A percentile compares a stretch with the other conserved stretches of the same genome.
Conservation (phyloP, 2,888 invertebrate species). For the Pyralis farinalis region DNA sequence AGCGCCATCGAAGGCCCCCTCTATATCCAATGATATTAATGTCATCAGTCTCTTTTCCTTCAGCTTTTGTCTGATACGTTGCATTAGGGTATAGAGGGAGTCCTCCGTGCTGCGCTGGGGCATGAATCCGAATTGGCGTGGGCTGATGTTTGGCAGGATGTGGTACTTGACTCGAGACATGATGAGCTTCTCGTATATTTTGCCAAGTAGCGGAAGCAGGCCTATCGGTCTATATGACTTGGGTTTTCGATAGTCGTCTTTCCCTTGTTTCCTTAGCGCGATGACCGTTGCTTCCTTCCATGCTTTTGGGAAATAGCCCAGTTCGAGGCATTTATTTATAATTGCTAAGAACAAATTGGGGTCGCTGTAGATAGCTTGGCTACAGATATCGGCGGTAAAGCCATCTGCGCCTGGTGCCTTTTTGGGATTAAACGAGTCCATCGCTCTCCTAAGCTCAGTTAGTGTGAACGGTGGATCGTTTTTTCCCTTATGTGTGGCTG, state of each 20-base stretch:
- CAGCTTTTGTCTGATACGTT: no score
- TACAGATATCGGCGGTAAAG: background rate
- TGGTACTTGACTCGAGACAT: no score
- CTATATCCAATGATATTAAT: no score
- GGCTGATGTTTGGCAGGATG: no score
- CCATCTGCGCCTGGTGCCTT: background rate
- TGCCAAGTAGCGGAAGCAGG: background rate
- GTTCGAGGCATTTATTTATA: background rate
- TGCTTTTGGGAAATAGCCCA: background rate
- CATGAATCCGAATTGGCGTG: no score
- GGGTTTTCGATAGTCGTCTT: background rate
- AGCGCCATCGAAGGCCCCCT: background rate
- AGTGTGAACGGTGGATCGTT: background rate
- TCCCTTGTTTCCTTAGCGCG: background rate
- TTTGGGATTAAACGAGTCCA: background rate
- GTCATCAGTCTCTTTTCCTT: no score
- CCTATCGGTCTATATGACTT: background rate
- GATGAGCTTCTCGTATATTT: no score
- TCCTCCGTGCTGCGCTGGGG: no score
- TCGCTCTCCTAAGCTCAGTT: background rate
- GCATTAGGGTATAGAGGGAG: no score
- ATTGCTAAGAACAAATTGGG: background rate
- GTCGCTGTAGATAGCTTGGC: background rate
- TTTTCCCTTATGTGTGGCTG: background rate
- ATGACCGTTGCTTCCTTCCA: background rate